These are phyloP conservation scores for Andricus curvator DNA, from an alignment of 2,888 invertebrate genomes.

Conservation along the genomic window DNA sequence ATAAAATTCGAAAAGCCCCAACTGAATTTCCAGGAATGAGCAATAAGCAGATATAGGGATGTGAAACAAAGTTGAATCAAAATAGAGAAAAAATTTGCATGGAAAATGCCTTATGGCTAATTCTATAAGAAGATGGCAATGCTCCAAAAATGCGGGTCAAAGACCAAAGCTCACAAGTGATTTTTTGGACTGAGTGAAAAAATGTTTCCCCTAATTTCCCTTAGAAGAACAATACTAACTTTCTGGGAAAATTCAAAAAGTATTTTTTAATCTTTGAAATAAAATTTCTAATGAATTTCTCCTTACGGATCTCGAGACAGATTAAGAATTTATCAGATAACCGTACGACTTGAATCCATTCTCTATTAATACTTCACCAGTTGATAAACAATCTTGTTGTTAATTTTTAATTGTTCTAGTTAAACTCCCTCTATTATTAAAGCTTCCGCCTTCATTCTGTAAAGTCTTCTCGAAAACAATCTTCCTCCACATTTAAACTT, in stretches of 20 bases:
- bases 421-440: conserved; percentile 6
- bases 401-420: conserved; percentile 42
- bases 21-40: not conserved
- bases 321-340: conserved; percentile 67
- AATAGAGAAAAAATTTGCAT: not conserved
- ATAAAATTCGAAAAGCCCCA: conserved; percentile 5
- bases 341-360: conserved; percentile 66
- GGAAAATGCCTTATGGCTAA: not conserved
- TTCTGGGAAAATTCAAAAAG: no score
- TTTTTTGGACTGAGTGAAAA: no score
- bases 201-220: no score
- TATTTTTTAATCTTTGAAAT: not conserved
- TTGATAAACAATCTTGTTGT: conserved; percentile 65
- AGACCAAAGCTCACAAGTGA: not conserved
- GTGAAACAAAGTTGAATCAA: not conserved
- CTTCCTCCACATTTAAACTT: not conserved
- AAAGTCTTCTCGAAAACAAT: not conserved
- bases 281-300: not conserved
- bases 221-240: no score
- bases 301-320: not conserved
- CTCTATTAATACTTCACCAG: conserved; percentile 57
- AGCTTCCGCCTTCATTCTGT: not conserved
- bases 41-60: not conserved
- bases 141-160: not conserved
- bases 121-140: not conserved